phyloP scores from a whole-genome alignment of 2,888 invertebrate species.

The Plebejus melissa region DNA sequence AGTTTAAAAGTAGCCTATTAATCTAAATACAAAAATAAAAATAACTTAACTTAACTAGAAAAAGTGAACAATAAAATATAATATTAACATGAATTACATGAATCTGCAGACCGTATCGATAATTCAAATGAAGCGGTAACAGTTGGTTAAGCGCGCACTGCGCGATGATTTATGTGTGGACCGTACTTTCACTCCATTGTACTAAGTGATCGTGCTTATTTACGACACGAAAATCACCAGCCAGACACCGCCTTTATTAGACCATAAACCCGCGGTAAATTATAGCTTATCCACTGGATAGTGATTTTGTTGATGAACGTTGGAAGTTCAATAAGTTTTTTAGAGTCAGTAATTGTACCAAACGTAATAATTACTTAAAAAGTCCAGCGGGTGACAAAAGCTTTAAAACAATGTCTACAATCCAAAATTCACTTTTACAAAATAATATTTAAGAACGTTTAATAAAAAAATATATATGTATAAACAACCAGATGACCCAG shows the following conservation, averaged over 20 bases:
- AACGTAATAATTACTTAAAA: neutral
- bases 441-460: no score
- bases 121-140: conserved; percentile 31
- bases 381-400: no score
- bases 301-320: neutral
- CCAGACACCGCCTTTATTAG: conserved; percentile 22
- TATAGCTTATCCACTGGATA: neutral
- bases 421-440: neutral
- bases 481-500: no score
- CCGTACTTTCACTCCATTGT: conserved; percentile 55
- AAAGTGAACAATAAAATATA: no score
- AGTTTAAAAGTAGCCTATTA: no score
- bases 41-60: no score
- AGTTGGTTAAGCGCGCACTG: conserved; percentile 50
- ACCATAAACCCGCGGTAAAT: neutral
- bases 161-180: conserved; percentile 65
- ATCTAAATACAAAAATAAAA: no score
- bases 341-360: neutral
- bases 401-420: neutral
- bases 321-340: neutral
- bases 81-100: no score
- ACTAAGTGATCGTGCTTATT: conserved; percentile 44
- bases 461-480: no score
- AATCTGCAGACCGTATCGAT: conserved; percentile 22
- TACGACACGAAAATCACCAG: conserved; percentile 46